Evolutionary conservation across 2,888 invertebrate genomes (phyloP).

Genomic region (Nezara viridula): DNA sequence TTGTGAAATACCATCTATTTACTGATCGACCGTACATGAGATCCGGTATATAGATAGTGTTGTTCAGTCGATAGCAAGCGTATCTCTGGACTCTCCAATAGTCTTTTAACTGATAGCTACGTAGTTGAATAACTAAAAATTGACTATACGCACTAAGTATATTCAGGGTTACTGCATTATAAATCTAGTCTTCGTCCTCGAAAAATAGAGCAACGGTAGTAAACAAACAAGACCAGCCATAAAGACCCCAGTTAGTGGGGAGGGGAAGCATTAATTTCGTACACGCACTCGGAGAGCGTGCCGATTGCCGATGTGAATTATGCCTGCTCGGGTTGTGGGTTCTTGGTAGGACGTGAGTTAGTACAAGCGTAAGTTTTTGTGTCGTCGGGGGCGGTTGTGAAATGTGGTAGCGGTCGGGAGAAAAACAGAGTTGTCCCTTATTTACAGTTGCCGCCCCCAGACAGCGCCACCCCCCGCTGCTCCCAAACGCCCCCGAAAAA

Average conservation of each 20-base stretch:
- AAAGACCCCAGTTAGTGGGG: background rate
- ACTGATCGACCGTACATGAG: too few relatives aligned
- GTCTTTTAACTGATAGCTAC: too few relatives aligned
- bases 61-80: too few relatives aligned
- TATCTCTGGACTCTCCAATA: too few relatives aligned
- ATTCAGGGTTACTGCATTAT: background rate
- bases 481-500: constrained; percentile 5
- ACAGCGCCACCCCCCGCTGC: constrained; percentile 42
- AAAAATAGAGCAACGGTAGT: background rate
- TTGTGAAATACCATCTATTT: too few relatives aligned
- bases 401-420: background rate
- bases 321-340: background rate
- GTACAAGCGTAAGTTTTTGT: constrained; percentile 20
- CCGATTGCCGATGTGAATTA: constrained; percentile 27
- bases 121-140: too few relatives aligned
- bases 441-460: constrained; percentile 27
- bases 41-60: too few relatives aligned
- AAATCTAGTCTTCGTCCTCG: background rate
- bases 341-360: background rate
- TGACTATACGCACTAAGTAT: background rate
- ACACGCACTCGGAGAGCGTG: constrained; percentile 13
- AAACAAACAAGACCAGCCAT: background rate
- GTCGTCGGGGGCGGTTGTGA: constrained; percentile 27
- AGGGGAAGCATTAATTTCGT: background rate
- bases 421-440: constrained; percentile 41